Base-by-base conservation (phyloP, 2,888 invertebrate species). In the Nowickia ferox region DNA sequence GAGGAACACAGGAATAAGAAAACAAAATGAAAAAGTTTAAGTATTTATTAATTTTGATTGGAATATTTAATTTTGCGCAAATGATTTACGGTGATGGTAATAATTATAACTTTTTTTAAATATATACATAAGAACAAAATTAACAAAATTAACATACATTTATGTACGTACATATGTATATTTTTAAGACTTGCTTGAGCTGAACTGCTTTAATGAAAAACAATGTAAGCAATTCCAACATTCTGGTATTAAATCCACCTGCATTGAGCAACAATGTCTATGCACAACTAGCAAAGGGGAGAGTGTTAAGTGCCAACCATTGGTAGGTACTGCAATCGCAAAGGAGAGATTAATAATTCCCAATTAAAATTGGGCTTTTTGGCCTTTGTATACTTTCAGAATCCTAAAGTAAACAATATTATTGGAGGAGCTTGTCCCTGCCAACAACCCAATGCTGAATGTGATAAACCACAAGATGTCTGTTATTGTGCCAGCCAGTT, bases 361-460 rank as follows among this genome's bases (percentile, higher is more conserved):
- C 59, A 9, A 38, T 22, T 13, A 42, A 76, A 65, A 46, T 13
- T 72, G 61, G 9, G 13, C 42, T 71, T 46, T 57, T 30, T 38
- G 72, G 22, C 10, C 17, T 51, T 30, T 30, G 6, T n/a, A 1
- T 66, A 59, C 55, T 10, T 69, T 17, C 76, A 89, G 87, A 89
- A 89, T 38, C 65, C 68, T 10, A 90, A 89, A 63, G 19, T 89
- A 68, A 91, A 84, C 72, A 92, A 92, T 80, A 88, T 92, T 19
- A 89, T 92, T 61, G 91, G 91, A 10, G 92, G 92, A 4, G 87
- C 89, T 6, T 92, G 92, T 75, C 90, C 90, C 10, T 92, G 93
- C 69, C 72, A 15, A 9, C 89, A 89, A 75, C 87, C 87, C 4
- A 44, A 90, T 83, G 79, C 92, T 19, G 88, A 88, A 66, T 92